phyloP scores from a whole-genome alignment of 2,113 vertebrate species.

The Takifugu bimaculatus region DNA sequence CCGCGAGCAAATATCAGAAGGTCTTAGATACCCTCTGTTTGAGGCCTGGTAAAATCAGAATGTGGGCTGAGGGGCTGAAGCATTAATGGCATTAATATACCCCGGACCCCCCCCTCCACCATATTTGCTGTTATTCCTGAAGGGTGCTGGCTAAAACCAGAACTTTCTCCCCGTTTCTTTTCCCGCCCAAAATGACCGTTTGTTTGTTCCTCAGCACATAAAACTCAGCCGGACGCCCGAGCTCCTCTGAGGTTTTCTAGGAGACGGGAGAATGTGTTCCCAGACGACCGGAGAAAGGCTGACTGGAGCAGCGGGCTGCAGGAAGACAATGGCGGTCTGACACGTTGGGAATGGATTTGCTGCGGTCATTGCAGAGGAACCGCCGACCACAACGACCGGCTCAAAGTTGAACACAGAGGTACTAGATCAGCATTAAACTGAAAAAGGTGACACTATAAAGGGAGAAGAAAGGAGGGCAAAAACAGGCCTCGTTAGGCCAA shows the following conservation, averaged over 20 bases:
- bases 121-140: neutral
- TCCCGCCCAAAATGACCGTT: neutral
- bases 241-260: conserved; percentile 16
- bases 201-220: conserved; percentile 7
- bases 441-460: neutral
- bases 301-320: neutral
- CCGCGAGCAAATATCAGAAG: conserved; percentile 18
- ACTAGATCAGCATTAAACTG: neutral
- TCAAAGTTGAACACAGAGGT: neutral
- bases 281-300: conserved; percentile 1
- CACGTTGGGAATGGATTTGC: neutral
- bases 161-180: conserved; percentile 2
- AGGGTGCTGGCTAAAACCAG: neutral
- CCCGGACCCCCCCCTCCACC: too few relatives aligned
- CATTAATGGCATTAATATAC: too few relatives aligned
- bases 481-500: neutral
- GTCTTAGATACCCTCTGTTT: neutral
- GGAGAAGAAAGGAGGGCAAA: neutral
- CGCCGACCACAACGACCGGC: neutral
- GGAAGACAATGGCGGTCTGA: conserved; percentile 7
- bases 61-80: neutral
- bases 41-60: neutral
- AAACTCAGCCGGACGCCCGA: conserved; percentile 26
- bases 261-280: conserved; percentile 17
- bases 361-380: too few relatives aligned